A percentile compares a stretch with the other conserved stretches of the same genome.
Conservation (phyloP, 2,888 invertebrate species). For the Rhingia rostrata region DNA sequence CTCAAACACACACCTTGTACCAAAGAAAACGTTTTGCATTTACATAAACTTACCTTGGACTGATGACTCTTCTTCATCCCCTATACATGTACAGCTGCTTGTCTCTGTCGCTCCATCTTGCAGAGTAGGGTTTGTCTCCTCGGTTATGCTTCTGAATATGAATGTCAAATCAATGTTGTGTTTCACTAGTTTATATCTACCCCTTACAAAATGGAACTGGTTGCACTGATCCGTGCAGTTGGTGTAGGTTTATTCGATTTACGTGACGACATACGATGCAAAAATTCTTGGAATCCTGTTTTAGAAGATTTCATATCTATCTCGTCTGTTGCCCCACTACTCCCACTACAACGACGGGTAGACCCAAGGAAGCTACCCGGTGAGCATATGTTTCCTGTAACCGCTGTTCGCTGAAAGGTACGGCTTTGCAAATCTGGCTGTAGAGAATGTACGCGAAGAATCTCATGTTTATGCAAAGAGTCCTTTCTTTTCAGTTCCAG, state of each 20-base stretch:
- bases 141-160: slow-evolving; percentile 74
- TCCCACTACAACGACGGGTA: slow-evolving; percentile 37
- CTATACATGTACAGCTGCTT: slow-evolving; percentile 82
- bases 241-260: slow-evolving; percentile 79
- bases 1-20: no score
- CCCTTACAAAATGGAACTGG: slow-evolving; percentile 82
- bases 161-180: slow-evolving; percentile 13
- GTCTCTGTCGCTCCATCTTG: slow-evolving; percentile 82
- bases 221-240: slow-evolving; percentile 77
- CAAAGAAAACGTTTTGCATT: neutral
- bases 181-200: slow-evolving; percentile 34
- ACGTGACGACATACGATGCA: slow-evolving; percentile 82
- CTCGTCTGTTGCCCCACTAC: slow-evolving; percentile 45
- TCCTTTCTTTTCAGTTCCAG: slow-evolving; percentile 54
- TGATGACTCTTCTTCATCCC: slow-evolving; percentile 78
- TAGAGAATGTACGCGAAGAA: slow-evolving; percentile 80
- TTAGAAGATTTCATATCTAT: slow-evolving; percentile 62
- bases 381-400: slow-evolving; percentile 84
- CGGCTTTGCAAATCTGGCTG: slow-evolving; percentile 77
- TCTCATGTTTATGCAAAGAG: slow-evolving; percentile 63
- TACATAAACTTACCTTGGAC: slow-evolving; percentile 63
- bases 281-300: slow-evolving; percentile 81
- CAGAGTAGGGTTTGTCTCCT: slow-evolving; percentile 78
- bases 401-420: slow-evolving; percentile 80
- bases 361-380: slow-evolving; percentile 80